Conservation (phyloP, 2,113 vertebrate species). For the Gobio gobio region DNA sequence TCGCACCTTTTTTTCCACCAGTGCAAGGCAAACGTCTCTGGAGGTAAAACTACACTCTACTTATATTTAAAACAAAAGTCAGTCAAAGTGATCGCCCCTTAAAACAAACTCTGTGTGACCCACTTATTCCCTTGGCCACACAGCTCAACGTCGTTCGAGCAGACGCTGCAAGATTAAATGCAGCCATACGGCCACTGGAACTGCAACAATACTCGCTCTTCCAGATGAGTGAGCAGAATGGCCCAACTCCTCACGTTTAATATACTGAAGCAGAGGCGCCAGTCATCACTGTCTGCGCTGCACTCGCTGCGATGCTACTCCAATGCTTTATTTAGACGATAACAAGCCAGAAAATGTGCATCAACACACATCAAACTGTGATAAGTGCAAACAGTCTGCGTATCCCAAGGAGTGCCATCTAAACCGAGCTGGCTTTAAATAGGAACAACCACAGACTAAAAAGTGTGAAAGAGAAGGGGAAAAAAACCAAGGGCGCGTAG, state of each 20-base stretch:
- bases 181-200: constrained; percentile 27
- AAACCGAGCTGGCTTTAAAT: constrained; percentile 24
- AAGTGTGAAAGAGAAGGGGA: background rate
- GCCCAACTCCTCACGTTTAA: constrained; percentile 24
- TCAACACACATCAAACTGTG: constrained; percentile 19
- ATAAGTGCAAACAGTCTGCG: constrained; percentile 12
- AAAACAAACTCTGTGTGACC: constrained; percentile 39
- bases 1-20: background rate
- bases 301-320: constrained; percentile 10
- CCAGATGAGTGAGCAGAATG: constrained; percentile 35
- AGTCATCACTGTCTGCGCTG: constrained; percentile 16
- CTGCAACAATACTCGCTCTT: constrained; percentile 42
- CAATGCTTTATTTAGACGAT: constrained; percentile 32
- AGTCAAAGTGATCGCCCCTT: background rate
- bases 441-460: constrained; percentile 7
- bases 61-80: constrained; percentile 31
- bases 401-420: background rate
- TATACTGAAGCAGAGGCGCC: constrained; percentile 19
- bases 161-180: constrained; percentile 19
- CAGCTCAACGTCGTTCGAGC: background rate
- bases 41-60: background rate
- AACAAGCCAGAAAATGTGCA: constrained; percentile 3
- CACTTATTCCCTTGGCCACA: constrained; percentile 31
- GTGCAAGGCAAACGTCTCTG: background rate
- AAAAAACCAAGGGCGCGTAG: constrained; percentile 39